Conservation (phyloP, 2,888 invertebrate genomes). For the Cacoxenus indagator region DNA sequence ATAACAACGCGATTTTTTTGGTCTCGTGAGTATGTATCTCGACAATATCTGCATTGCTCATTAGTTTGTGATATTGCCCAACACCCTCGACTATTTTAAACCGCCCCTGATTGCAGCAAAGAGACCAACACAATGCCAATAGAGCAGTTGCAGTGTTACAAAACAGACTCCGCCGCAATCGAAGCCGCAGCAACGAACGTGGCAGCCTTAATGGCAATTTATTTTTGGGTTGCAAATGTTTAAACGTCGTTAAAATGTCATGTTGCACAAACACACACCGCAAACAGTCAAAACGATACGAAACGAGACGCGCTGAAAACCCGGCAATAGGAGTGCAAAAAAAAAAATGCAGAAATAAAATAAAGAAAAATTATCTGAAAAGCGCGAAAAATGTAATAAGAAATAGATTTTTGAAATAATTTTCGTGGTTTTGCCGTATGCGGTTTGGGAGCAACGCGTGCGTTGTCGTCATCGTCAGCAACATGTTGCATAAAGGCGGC, state of each 20-base stretch:
- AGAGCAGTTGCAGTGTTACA: conserved; percentile 3
- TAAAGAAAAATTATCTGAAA: not conserved
- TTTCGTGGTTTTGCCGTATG: conserved; percentile 7
- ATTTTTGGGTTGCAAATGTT: conserved; percentile 40
- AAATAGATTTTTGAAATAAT: conserved; percentile 20
- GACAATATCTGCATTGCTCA: no score
- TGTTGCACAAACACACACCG: conserved; percentile 21
- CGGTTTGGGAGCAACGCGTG: conserved; percentile 36
- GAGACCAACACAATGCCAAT: not conserved
- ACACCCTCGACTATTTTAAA: no score
- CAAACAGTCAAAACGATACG: not conserved
- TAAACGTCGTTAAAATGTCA: conserved; percentile 56
- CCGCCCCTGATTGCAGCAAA: not conserved
- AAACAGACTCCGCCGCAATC: conserved; percentile 8
- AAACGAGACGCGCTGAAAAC: not conserved
- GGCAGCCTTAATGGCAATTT: conserved; percentile 31
- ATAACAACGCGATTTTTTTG: no score
- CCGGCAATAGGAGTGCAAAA: not conserved
- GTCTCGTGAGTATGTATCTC: no score
- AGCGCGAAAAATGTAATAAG: conserved; percentile 17
- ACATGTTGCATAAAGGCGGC: conserved; percentile 49
- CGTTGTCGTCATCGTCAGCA: conserved; percentile 29
- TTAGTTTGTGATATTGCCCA: not conserved
- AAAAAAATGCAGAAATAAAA: not conserved
- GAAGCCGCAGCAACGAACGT: conserved; percentile 5